Conservation (phyloP, 2,113 vertebrate genomes). For the Origma solitaria region DNA sequence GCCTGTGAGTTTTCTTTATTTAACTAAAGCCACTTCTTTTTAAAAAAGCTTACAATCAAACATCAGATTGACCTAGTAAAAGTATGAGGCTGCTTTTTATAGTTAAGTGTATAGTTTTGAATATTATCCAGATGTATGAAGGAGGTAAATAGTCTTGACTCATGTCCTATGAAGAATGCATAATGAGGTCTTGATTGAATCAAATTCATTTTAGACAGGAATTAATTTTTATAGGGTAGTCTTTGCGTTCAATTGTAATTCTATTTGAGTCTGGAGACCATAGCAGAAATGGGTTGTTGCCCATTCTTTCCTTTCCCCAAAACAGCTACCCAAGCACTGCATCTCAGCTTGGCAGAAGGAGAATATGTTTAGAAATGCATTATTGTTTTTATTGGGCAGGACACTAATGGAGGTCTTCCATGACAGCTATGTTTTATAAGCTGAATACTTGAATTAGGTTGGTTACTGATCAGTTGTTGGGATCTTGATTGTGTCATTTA, state of each 20-base stretch:
- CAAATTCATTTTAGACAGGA: constrained; percentile 75
- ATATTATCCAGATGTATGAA: constrained; percentile 67
- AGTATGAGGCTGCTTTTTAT: constrained; percentile 59
- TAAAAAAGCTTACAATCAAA: neutral
- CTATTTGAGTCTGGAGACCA: constrained; percentile 73
- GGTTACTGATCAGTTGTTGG: constrained; percentile 78
- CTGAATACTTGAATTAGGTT: constrained; percentile 77
- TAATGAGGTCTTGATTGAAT: constrained; percentile 74
- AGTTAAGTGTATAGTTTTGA: constrained; percentile 55
- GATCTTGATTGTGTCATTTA: constrained; percentile 79
- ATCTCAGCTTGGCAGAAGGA: constrained; percentile 48
- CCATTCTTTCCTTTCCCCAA: constrained; percentile 51
- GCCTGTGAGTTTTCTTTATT: neutral
- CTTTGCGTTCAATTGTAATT: constrained; percentile 76
- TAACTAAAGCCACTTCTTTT: constrained; percentile 1
- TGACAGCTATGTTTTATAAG: constrained; percentile 77
- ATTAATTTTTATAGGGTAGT: constrained; percentile 73
- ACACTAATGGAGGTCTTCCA: constrained; percentile 78
- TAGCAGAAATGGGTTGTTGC: constrained; percentile 66
- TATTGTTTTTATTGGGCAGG: constrained; percentile 78
- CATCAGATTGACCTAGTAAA: constrained; percentile 27
- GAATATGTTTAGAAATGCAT: constrained; percentile 75
- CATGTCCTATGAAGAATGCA: constrained; percentile 63
- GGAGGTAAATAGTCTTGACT: constrained; percentile 70
- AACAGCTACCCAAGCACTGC: constrained; percentile 34